These are phyloP conservation scores for Andrena hattorfiana DNA, from an alignment of 2,888 invertebrate genomes.

Conservation along the genomic window DNA sequence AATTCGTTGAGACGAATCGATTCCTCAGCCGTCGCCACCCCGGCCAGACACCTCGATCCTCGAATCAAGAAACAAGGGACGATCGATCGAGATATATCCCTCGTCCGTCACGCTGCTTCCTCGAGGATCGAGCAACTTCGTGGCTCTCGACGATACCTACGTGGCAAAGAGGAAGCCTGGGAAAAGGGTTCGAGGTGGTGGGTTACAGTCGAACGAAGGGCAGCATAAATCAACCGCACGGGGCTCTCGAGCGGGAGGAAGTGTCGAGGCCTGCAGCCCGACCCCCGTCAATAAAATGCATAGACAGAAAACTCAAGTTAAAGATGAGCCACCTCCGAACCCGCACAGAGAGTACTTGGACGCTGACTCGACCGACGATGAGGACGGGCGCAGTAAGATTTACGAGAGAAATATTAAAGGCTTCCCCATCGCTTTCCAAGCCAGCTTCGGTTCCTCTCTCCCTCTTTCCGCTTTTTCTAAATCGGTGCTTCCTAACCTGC, in stretches of 20 bases:
- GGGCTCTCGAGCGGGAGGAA: constrained; percentile 60
- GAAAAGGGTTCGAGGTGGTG: constrained; percentile 50
- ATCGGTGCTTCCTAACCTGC: constrained; percentile 16
- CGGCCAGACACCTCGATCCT: not conserved
- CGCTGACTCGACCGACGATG: constrained; percentile 81
- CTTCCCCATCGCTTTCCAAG: constrained; percentile 31
- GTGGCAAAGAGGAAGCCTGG: constrained; percentile 34
- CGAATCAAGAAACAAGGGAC: constrained; percentile 26
- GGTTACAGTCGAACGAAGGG: constrained; percentile 65
- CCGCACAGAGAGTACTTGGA: constrained; percentile 82
- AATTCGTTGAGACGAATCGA: not conserved
- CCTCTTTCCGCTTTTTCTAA: constrained; percentile 15
- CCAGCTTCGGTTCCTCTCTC: constrained; percentile 1
- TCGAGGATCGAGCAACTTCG: constrained; percentile 55
- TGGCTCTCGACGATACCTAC: constrained; percentile 60
- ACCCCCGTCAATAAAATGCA: constrained; percentile 81
- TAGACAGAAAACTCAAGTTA: constrained; percentile 77
- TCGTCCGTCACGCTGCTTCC: constrained; percentile 34
- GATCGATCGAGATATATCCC: constrained; percentile 30
- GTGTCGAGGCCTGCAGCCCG: constrained; percentile 68
- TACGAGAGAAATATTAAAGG: constrained; percentile 79
- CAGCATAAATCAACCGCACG: constrained; percentile 72
- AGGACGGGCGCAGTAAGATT: constrained; percentile 74
- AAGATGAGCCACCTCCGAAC: constrained; percentile 77
- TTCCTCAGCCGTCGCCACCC: not conserved